phyloP scores from a whole-genome alignment of 2,888 invertebrate species.

The Sisyra terminalis region DNA sequence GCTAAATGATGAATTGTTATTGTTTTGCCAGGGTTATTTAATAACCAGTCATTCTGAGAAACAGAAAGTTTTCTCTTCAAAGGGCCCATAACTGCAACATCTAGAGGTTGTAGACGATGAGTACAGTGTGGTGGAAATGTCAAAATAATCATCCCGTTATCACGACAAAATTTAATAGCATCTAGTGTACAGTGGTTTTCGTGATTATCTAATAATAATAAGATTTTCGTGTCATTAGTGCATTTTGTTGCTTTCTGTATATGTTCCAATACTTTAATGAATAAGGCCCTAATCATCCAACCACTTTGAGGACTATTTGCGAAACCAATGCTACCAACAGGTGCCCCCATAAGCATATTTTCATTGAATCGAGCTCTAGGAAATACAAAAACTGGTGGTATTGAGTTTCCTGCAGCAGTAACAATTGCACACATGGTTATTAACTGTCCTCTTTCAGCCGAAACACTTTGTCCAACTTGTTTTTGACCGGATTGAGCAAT shows the following conservation, averaged over 20 bases:
- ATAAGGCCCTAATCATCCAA: constrained; percentile 9
- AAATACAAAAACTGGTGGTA: not conserved
- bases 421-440: constrained; percentile 6
- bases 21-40: constrained; percentile 17
- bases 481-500: not conserved
- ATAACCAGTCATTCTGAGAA: constrained; percentile 18
- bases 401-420: constrained; percentile 2
- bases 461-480: constrained; percentile 9
- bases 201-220: constrained; percentile 6
- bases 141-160: constrained; percentile 5
- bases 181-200: constrained; percentile 4
- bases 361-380: constrained; percentile 5
- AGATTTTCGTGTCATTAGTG: constrained; percentile 2
- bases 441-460: constrained; percentile 8
- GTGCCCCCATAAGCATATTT: constrained; percentile 9
- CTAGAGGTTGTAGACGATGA: constrained; percentile 19
- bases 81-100: constrained; percentile 14
- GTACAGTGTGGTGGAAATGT: constrained; percentile 10
- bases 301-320: constrained; percentile 10
- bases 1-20: constrained; percentile 19
- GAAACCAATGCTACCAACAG: constrained; percentile 8
- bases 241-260: constrained; percentile 7
- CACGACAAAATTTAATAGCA: constrained; percentile 1
- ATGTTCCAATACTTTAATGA: constrained; percentile 10
- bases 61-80: constrained; percentile 13